Evolutionary conservation across 1,140 invertebrate species (phyloP), one percentile per base, ranked within the genome.

Genomic region (Drosophila sucinea): DNA sequence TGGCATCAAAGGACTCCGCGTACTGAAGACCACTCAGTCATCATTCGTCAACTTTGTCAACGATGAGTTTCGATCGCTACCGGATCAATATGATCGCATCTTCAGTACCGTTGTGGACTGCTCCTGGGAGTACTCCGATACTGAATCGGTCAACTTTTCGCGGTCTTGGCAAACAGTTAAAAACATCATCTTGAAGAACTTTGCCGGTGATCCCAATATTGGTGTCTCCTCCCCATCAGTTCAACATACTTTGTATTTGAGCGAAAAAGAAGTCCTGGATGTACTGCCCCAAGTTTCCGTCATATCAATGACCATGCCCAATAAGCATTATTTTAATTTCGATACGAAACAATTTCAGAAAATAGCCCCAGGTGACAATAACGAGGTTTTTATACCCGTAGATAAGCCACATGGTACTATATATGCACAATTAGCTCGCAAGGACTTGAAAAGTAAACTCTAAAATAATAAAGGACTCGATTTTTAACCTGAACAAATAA

Each of bases 341-440:
- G 95, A 97, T 86, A 93, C 96, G 40, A 94, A 94, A 25, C 95
- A 95, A 73, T 96, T 96, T 91, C 92, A 93, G 2, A 93, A 93
- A 23, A 81, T 95, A 10, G 94, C 94, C 2, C 93, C 94, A 3
- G 93, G 93, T 0, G 93, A 94, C 23, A 94, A 94, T 54, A 94
- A 95, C 76, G 94, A 95, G 70, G 96, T 96, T 11, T 96, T 95
- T 79, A 93, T 95, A 30, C 96, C 96, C 6, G 93, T 94, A 17
- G 96, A 96, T 84, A 96, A 96, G 76, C 96, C 96, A 0, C 94
- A 95, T 0, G 96, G 96, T n/a, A 94, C 95, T 29, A 96, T 96
- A 76, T 94, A 95, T 72, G 95, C 95, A 1, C 93, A 94, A 73
- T 92, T 96, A 64, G 93, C 94, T 11, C 92, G 95, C 65, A 94